Percentiles rank a stretch among this genome's conserved stretches.
These are phyloP conservation scores for Drosophila bocqueti DNA, from an alignment of 1,140 invertebrate genomes.

Conservation along the genomic window DNA sequence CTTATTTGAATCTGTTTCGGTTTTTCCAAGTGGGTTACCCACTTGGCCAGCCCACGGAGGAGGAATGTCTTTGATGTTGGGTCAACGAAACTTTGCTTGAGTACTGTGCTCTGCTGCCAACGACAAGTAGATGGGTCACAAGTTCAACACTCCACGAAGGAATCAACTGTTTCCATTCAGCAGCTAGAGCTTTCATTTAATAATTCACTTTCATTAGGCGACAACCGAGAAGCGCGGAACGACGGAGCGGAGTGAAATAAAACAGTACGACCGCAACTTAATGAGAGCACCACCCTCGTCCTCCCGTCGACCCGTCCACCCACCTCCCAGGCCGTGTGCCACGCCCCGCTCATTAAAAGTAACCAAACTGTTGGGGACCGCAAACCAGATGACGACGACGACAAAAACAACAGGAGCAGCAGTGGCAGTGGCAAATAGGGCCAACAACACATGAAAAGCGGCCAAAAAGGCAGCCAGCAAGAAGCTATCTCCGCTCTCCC, in stretches of 20 bases:
- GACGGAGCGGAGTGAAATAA: constrained; percentile 59
- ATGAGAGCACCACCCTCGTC: constrained; percentile 56
- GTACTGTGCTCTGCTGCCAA: constrained; percentile 1
- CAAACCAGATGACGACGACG: constrained; percentile 74
- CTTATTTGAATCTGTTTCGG: constrained; percentile 27
- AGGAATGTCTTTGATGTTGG: constrained; percentile 43
- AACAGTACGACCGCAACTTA: constrained; percentile 76
- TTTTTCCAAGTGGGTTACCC: constrained; percentile 46
- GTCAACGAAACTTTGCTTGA: constrained; percentile 25
- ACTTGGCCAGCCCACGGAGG: constrained; percentile 14
- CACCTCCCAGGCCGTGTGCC: constrained; percentile 25
- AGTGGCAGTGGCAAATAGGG: constrained; percentile 19
- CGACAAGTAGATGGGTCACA: constrained; percentile 33
- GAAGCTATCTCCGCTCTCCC: constrained; percentile 32
- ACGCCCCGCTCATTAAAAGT: constrained; percentile 79
- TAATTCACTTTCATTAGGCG: constrained; percentile 75
- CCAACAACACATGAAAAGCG: constrained; percentile 75
- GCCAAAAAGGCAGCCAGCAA: constrained; percentile 71
- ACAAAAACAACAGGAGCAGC: constrained; percentile 33
- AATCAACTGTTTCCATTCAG: constrained; percentile 34
- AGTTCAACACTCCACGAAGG: constrained; percentile 34
- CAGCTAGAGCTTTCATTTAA: constrained; percentile 50
- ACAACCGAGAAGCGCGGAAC: constrained; percentile 14
- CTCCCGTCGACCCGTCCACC: not conserved
- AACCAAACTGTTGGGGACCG: constrained; percentile 70